Conservation (phyloP, 2,113 vertebrate genomes). For the Heterotilapia buettikoferi region DNA sequence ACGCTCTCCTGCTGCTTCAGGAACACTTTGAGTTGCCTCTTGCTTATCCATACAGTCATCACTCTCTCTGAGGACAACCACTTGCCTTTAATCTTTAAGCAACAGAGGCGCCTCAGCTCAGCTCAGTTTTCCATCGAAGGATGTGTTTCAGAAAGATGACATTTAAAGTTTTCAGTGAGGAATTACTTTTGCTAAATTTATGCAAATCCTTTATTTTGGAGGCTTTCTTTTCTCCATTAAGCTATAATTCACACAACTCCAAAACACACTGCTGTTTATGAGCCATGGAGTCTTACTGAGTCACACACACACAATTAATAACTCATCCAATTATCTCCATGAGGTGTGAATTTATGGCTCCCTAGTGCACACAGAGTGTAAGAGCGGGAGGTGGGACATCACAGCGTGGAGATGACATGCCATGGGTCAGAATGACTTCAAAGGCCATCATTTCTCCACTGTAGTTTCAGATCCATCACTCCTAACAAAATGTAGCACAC, state of each 20-base stretch:
- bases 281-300: neutral
- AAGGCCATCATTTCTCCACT: conserved; percentile 6
- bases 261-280: neutral
- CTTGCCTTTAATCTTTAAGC: conserved; percentile 24
- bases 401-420: neutral
- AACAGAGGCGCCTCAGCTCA: conserved; percentile 9
- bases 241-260: neutral
- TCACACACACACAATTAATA: conserved; percentile 15
- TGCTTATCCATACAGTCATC: conserved; percentile 4
- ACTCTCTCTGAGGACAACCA: conserved; percentile 1
- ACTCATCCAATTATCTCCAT: conserved; percentile 1
- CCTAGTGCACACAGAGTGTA: neutral
- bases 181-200: neutral
- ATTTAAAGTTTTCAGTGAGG: conserved; percentile 22
- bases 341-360: neutral
- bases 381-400: neutral
- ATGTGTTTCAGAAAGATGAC: conserved; percentile 25
- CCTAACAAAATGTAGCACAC: conserved; percentile 11
- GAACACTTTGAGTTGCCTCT: conserved; percentile 2
- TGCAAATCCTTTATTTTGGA: conserved; percentile 13
- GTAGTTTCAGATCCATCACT: neutral
- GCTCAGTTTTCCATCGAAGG: conserved; percentile 28
- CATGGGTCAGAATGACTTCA: conserved; percentile 39
- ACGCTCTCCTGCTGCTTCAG: conserved; percentile 2
- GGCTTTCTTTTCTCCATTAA: neutral